phyloP scores from a whole-genome alignment of 2,888 invertebrate species.

The Nephrotoma appendiculata region DNA sequence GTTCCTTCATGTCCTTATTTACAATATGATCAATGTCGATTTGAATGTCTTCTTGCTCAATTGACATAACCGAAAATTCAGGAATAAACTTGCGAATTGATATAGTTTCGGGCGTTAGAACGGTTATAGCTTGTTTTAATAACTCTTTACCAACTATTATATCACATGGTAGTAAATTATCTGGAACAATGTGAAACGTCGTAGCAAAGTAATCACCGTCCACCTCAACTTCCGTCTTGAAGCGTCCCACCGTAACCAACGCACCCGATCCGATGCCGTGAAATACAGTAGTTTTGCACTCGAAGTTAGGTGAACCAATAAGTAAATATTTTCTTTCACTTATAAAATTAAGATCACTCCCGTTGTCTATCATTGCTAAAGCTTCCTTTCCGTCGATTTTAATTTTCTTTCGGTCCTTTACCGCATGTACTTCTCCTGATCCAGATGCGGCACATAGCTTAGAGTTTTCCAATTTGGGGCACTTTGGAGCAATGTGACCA shows the following conservation, averaged over 20 bases:
- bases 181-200: not conserved
- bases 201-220: not conserved
- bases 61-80: not conserved
- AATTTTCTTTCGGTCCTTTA: not conserved
- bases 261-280: not conserved
- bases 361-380: not conserved
- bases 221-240: not conserved
- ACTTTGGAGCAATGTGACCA: constrained; percentile 1
- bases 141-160: not conserved
- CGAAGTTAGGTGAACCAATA: not conserved
- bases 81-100: not conserved
- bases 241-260: not conserved
- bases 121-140: not conserved
- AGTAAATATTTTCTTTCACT: not conserved
- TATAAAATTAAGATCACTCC: not conserved
- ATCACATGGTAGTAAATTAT: not conserved
- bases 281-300: not conserved
- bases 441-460: no score
- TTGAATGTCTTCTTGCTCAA: not conserved
- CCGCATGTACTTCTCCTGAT: not conserved
- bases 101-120: not conserved
- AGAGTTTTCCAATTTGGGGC: not conserved
- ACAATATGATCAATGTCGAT: not conserved
- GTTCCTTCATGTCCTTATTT: not conserved
- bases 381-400: not conserved